Evolutionary conservation across 2,888 invertebrate species (phyloP).

Genomic region (Rhamnusium bicolor): DNA sequence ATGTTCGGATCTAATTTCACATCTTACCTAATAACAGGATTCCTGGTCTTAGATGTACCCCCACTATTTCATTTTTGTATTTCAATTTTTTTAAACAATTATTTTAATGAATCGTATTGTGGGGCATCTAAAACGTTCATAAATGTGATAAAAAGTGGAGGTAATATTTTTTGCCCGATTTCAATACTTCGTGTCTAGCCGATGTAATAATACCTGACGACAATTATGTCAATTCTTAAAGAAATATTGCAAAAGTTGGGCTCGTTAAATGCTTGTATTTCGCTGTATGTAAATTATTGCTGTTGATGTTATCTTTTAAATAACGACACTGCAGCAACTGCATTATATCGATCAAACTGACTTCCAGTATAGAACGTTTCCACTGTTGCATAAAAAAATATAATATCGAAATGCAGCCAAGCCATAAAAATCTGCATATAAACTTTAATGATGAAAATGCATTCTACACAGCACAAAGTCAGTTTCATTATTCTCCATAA

Average conservation of each 20-base stretch:
- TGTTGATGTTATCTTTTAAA: slow-evolving; percentile 20
- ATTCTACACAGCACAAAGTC: not conserved
- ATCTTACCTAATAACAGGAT: too few relatives aligned
- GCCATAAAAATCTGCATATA: slow-evolving; percentile 8
- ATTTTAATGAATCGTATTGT: too few relatives aligned
- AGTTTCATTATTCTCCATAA: too few relatives aligned
- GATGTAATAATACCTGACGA: not conserved
- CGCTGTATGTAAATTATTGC: slow-evolving; percentile 14
- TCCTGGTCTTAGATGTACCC: too few relatives aligned
- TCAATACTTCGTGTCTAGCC: too few relatives aligned
- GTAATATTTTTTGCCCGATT: too few relatives aligned
- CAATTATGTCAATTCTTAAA: slow-evolving; percentile 2
- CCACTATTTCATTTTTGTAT: too few relatives aligned
- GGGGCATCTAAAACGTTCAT: too few relatives aligned
- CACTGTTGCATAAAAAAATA: slow-evolving; percentile 6
- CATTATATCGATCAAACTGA: slow-evolving; percentile 30
- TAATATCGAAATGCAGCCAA: not conserved
- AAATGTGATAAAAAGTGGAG: too few relatives aligned
- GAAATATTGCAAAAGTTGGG: slow-evolving; percentile 2
- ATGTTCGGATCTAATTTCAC: too few relatives aligned
- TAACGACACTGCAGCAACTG: slow-evolving; percentile 23
- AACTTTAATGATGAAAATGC: not conserved
- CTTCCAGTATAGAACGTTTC: not conserved
- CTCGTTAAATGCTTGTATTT: slow-evolving; percentile 7
- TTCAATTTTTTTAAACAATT: too few relatives aligned